Percentiles rank a stretch among this genome's conserved stretches.
Evolutionary conservation across 2,888 invertebrate genomes (phyloP).

Genomic region (Sipha maydis): DNA sequence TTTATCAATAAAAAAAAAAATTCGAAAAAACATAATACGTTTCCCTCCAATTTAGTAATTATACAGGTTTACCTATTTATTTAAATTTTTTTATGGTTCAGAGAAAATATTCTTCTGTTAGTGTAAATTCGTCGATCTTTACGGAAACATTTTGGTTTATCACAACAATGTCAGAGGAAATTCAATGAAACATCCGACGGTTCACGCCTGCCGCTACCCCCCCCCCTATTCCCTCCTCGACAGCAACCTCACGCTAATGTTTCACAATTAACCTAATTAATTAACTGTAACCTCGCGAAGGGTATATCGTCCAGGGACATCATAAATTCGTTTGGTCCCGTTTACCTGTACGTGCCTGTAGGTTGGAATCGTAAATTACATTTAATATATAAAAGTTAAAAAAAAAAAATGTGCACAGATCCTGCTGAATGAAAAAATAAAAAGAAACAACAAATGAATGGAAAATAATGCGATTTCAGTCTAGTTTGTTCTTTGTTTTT

Average conservation of each 20-base stretch:
- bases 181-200: conserved; percentile 61
- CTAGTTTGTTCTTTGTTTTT: conserved; percentile 31
- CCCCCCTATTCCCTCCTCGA: neutral
- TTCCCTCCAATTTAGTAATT: neutral
- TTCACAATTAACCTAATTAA: conserved; percentile 62
- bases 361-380: conserved; percentile 60
- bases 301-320: conserved; percentile 59
- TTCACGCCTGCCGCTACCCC: conserved; percentile 16
- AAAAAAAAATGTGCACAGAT: conserved; percentile 36
- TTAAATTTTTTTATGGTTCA: neutral
- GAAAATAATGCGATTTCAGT: conserved; percentile 51
- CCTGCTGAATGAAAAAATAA: conserved; percentile 21
- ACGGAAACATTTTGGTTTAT: conserved; percentile 52
- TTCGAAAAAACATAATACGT: neutral
- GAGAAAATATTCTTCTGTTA: conserved; percentile 22
- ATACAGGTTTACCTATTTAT: neutral
- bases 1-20: neutral
- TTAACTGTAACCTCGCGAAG: conserved; percentile 58
- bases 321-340: conserved; percentile 58
- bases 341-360: conserved; percentile 55
- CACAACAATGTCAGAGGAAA: conserved; percentile 53
- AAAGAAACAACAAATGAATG: conserved; percentile 39
- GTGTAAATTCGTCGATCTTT: conserved; percentile 28
- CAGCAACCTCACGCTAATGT: conserved; percentile 58
- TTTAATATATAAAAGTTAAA: conserved; percentile 72